Evolutionary conservation across 2,113 vertebrate genomes (phyloP).

Genomic region (Lasiurus cinereus): DNA sequence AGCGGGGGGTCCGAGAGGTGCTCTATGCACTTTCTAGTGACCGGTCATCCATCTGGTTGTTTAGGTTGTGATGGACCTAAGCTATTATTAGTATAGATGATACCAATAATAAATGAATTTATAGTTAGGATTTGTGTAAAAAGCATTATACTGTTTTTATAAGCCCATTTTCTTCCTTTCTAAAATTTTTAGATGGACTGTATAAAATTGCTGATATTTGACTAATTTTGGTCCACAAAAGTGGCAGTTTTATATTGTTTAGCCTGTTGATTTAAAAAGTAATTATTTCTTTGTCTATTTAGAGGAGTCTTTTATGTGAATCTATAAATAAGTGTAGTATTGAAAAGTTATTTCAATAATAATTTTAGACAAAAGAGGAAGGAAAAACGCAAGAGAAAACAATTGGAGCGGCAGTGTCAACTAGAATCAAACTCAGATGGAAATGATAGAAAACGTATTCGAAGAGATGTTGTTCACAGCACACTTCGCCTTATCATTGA

Average conservation of each 20-base stretch:
- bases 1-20: too few species aligned
- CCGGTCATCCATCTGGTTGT: too few species aligned
- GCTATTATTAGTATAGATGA: too few species aligned
- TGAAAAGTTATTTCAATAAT: conserved; percentile 43
- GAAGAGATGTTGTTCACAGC: conserved; percentile 89
- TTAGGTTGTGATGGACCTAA: too few species aligned
- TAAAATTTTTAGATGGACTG: background rate
- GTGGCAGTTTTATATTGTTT: background rate
- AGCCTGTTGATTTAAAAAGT: conserved; percentile 29
- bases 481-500: conserved; percentile 94
- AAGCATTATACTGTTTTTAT: background rate
- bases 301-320: conserved; percentile 33
- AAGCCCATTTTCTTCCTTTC: background rate
- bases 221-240: conserved; percentile 30
- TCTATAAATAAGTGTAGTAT: conserved; percentile 52
- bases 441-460: conserved; percentile 88
- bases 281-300: conserved; percentile 18
- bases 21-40: too few species aligned
- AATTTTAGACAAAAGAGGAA: conserved; percentile 93
- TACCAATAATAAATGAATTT: too few species aligned
- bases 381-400: conserved; percentile 95
- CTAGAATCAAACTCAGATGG: conserved; percentile 84
- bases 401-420: conserved; percentile 89
- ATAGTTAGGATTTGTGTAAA: too few species aligned
- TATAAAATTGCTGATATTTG: conserved; percentile 9